Conservation (phyloP, 2,797 vertebrate genomes). For the Antrozous pallidus region DNA sequence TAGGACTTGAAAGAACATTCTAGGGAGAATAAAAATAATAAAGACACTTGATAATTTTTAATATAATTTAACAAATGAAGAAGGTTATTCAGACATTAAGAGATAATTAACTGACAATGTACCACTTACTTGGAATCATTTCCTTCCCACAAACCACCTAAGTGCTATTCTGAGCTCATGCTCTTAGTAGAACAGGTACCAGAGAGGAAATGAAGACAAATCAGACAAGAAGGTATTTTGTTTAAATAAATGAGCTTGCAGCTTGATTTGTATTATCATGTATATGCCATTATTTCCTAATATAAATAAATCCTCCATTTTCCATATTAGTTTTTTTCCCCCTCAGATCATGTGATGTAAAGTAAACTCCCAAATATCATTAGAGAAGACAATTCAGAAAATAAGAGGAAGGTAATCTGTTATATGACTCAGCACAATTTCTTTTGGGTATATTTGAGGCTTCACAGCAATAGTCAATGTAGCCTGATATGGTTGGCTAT, state of each 20-base stretch:
- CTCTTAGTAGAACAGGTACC: not conserved
- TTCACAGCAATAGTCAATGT: not conserved
- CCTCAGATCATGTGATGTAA: not conserved
- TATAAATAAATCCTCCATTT: not conserved
- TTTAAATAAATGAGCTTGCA: not conserved
- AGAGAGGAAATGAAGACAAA: not conserved
- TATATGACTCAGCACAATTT: not conserved
- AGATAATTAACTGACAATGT: conserved; percentile 38
- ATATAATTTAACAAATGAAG: conserved; percentile 40
- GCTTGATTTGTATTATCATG: not conserved
- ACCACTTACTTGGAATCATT: not conserved
- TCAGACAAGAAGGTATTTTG: not conserved
- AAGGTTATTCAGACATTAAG: conserved; percentile 34
- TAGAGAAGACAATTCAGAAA: not conserved
- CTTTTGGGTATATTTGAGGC: not conserved
- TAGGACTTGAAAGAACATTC: not conserved
- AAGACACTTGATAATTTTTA: conserved; percentile 31
- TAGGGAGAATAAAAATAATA: conserved; percentile 31
- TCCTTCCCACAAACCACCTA: conserved; percentile 21
- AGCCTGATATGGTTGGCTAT: not conserved
- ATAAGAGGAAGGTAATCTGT: not conserved
- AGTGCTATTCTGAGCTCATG: not conserved
- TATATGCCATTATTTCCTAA: not conserved
- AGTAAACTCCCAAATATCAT: not conserved
- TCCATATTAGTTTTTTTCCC: not conserved